phyloP scores from a whole-genome alignment of 2,797 vertebrate genomes.

The Pangasius macronema region DNA sequence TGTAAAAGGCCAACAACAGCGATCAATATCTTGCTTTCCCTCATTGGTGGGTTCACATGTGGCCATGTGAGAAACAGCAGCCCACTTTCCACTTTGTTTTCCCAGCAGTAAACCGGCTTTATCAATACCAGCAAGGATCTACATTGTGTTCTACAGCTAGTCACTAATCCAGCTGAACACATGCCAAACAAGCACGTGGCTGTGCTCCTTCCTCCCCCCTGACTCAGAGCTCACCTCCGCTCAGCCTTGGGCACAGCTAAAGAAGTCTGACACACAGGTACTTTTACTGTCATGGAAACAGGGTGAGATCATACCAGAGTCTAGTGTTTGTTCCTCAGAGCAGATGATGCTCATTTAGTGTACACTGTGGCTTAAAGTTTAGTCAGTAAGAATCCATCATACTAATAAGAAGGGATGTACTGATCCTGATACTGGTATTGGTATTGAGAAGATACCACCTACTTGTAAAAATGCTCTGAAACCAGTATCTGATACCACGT shows the following conservation, averaged over 20 bases:
- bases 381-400: not conserved
- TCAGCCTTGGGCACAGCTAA: not conserved
- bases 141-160: slow-evolving; percentile 25
- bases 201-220: not conserved
- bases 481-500: not conserved
- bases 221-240: slow-evolving; percentile 6
- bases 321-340: not conserved
- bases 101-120: slow-evolving; percentile 7
- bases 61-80: slow-evolving; percentile 40
- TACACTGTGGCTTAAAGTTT: not conserved
- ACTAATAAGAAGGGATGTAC: not conserved
- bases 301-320: not conserved
- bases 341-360: not conserved
- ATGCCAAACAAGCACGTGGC: slow-evolving; percentile 41
- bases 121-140: slow-evolving; percentile 24
- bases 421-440: not conserved
- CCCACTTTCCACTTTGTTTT: slow-evolving; percentile 16
- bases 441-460: no score
- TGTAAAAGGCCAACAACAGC: slow-evolving; percentile 28
- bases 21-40: slow-evolving; percentile 52
- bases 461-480: not conserved
- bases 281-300: not conserved
- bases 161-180: slow-evolving; percentile 34
- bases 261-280: slow-evolving; percentile 9
- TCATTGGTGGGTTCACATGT: slow-evolving; percentile 27